A percentile compares a stretch with the other conserved stretches of the same genome.
These are phyloP conservation scores for Pocillopora verrucosa DNA, from an alignment of 64 coral and sea anemone species.

Conservation along the genomic window DNA sequence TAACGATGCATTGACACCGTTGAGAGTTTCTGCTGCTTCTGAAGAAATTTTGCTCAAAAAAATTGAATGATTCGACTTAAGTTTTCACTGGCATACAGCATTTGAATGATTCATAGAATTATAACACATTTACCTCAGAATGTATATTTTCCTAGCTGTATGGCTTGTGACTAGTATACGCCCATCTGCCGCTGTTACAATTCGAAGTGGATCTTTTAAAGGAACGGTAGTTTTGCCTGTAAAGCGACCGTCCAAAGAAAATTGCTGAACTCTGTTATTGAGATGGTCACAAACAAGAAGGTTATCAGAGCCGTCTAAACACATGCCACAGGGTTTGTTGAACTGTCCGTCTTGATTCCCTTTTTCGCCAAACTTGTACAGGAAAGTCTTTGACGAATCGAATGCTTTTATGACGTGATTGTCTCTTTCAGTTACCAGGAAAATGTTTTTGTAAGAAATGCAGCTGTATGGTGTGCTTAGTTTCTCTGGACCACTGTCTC, in stretches of 20 bases:
- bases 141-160: not conserved
- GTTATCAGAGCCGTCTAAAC: not conserved
- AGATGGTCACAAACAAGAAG: too few species aligned
- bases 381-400: constrained; percentile 1
- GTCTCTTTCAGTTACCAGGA: not conserved
- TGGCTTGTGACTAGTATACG: not conserved
- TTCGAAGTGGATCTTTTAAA: not conserved
- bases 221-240: not conserved
- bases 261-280: not conserved
- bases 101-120: not conserved
- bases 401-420: constrained; percentile 37
- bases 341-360: constrained; percentile 10
- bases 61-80: too few species aligned
- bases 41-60: too few species aligned
- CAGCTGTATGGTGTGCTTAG: not conserved
- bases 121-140: not conserved
- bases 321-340: not conserved
- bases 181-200: not conserved
- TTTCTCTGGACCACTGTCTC: constrained; percentile 30
- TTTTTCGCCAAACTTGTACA: constrained; percentile 36
- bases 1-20: too few species aligned
- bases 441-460: constrained; percentile 23
- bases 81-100: not conserved
- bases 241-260: constrained; percentile 30
- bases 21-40: too few species aligned